Percentiles rank a stretch among this genome's conserved stretches.
Evolutionary conservation across 2,888 invertebrate genomes (phyloP).

Genomic region (Linyphia triangularis): DNA sequence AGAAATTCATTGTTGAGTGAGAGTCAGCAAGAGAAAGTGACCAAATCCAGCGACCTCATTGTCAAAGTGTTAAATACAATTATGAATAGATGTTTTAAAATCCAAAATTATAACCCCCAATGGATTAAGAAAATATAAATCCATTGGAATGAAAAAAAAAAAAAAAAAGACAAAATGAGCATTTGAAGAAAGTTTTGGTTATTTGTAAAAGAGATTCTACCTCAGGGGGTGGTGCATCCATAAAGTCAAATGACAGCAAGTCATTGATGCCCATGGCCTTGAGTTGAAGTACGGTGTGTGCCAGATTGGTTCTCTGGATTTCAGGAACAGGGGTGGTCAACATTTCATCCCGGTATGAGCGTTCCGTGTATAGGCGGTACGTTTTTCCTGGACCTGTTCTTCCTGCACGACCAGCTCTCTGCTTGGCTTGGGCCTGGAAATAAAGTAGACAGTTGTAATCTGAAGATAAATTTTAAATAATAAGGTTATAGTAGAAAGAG

Average conservation of each 20-base stretch:
- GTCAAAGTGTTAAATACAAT: too few relatives aligned
- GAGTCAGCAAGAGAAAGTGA: too few relatives aligned
- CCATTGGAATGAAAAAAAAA: background rate
- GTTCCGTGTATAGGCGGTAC: constrained; percentile 97
- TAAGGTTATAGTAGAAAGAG: too few relatives aligned
- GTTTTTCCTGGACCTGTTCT: constrained; percentile 98
- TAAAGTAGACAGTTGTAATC: too few relatives aligned
- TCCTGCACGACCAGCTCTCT: constrained; percentile 97
- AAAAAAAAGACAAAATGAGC: background rate
- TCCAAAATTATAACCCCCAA: too few relatives aligned
- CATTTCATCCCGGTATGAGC: constrained; percentile 99
- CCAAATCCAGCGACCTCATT: too few relatives aligned
- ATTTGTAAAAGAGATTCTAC: constrained; percentile 68
- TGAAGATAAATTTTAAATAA: too few relatives aligned
- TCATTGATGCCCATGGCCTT: constrained; percentile 99
- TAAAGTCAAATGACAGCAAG: constrained; percentile 98
- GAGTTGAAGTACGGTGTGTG: constrained; percentile 95
- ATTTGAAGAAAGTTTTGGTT: too few relatives aligned
- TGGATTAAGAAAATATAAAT: too few relatives aligned
- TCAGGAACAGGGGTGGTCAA: constrained; percentile 98
- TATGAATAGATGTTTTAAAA: too few relatives aligned
- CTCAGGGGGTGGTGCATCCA: constrained; percentile 99
- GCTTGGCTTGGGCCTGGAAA: constrained; percentile 92
- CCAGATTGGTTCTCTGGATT: constrained; percentile 98
- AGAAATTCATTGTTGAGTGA: too few relatives aligned